These are phyloP conservation scores for Argyrosomus regius DNA, from an alignment of 2,797 vertebrate species.

Conservation along the genomic window DNA sequence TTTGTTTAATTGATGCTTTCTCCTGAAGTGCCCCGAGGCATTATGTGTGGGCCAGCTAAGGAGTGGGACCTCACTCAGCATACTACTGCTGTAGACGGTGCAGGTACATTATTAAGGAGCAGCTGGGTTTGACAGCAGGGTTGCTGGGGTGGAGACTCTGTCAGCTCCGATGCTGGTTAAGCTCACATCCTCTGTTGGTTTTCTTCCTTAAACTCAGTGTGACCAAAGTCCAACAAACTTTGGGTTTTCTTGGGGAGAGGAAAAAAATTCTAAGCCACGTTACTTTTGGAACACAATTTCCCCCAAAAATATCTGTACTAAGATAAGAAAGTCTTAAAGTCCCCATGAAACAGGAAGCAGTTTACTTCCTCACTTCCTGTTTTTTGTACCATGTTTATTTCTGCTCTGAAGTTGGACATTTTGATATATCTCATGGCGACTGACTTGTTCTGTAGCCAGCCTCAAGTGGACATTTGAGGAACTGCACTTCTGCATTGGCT, in stretches of 20 bases:
- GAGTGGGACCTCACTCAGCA: conserved; percentile 12
- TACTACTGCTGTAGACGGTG: conserved; percentile 3
- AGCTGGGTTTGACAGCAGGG: conserved; percentile 21
- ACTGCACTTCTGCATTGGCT: too few relatives aligned
- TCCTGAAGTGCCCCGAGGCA: conserved; percentile 57
- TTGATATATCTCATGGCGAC: too few relatives aligned
- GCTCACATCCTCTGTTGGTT: background rate
- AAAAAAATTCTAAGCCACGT: background rate
- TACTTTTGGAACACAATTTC: background rate
- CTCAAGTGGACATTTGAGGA: too few relatives aligned
- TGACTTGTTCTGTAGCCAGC: too few relatives aligned
- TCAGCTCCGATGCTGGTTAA: conserved; percentile 13
- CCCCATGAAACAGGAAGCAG: too few relatives aligned
- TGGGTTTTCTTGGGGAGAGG: background rate
- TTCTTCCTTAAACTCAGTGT: background rate
- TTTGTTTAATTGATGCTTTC: conserved; percentile 71
- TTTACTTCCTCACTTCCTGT: too few relatives aligned
- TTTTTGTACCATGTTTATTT: too few relatives aligned
- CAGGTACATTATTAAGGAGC: conserved; percentile 16
- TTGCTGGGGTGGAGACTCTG: conserved; percentile 7
- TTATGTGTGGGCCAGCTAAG: conserved; percentile 3
- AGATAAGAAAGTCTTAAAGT: too few relatives aligned
- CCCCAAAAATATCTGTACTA: background rate
- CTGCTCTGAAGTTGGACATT: too few relatives aligned
- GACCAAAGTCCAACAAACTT: background rate